Percentiles rank a stretch among this genome's conserved stretches.
phyloP scores from a whole-genome alignment of 2,888 invertebrate species.

The Aproaerema taeniolella region DNA sequence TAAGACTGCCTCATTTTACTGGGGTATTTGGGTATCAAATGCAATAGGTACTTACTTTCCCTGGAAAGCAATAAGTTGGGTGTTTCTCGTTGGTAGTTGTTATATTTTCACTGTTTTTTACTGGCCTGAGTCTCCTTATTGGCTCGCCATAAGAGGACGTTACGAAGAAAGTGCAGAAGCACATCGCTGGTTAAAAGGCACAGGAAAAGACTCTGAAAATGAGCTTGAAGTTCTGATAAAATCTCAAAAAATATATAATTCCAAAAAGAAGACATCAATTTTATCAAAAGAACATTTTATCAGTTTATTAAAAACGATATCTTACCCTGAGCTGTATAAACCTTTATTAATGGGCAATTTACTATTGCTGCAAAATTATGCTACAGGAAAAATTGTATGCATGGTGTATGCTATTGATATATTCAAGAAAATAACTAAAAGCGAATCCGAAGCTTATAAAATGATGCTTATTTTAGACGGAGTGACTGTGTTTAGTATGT shows the following conservation, averaged over 20 bases:
- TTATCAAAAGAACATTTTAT: slow-evolving; percentile 18
- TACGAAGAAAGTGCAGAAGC: slow-evolving; percentile 22
- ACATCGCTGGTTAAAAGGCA: slow-evolving; percentile 19
- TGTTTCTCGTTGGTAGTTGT: slow-evolving; percentile 16
- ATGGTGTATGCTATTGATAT: slow-evolving; percentile 43
- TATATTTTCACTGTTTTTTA: slow-evolving; percentile 14
- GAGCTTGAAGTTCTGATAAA: slow-evolving; percentile 21
- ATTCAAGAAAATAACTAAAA: slow-evolving; percentile 38
- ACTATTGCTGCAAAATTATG: slow-evolving; percentile 22
- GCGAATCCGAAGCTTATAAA: slow-evolving; percentile 37
- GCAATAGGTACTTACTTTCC: slow-evolving; percentile 21
- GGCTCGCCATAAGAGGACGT: slow-evolving; percentile 23
- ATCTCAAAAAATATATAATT: slow-evolving; percentile 19
- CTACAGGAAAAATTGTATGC: slow-evolving; percentile 37
- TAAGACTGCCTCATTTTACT: slow-evolving; percentile 20
- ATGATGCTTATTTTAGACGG: slow-evolving; percentile 52
- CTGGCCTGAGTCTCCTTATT: slow-evolving; percentile 26
- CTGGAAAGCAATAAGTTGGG: slow-evolving; percentile 21
- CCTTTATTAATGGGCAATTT: slow-evolving; percentile 29
- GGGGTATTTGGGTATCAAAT: slow-evolving; percentile 23
- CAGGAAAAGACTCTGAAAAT: slow-evolving; percentile 17
- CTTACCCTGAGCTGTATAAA: slow-evolving; percentile 31
- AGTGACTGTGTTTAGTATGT: slow-evolving; percentile 46
- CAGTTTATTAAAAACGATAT: slow-evolving; percentile 19
- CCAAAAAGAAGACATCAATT: slow-evolving; percentile 15